Conservation (phyloP, 2,113 vertebrate species). For the Sceloporus tristichus region DNA sequence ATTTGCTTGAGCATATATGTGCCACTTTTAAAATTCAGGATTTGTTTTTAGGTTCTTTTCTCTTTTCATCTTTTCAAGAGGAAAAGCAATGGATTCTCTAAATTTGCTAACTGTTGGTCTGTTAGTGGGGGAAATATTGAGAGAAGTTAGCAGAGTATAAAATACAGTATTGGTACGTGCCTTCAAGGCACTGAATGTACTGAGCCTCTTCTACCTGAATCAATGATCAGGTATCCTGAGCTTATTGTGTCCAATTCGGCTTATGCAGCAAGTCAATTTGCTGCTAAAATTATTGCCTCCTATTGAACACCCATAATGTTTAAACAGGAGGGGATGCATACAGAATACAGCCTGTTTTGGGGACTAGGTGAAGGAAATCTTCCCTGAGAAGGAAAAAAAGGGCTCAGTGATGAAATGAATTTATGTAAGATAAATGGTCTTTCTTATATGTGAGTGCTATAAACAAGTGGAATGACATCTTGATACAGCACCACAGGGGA, state of each 20-base stretch:
- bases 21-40: not conserved
- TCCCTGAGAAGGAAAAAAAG: not conserved
- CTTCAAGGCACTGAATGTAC: not conserved
- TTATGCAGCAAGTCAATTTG: not conserved
- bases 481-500: not conserved
- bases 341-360: no score
- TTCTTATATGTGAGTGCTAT: not conserved
- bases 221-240: not conserved
- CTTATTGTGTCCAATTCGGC: not conserved
- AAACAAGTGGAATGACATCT: not conserved
- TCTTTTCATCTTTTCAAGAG: not conserved
- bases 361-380: not conserved
- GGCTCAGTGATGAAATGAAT: not conserved
- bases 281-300: not conserved
- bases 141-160: not conserved
- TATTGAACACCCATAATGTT: not conserved
- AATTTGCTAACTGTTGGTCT: not conserved
- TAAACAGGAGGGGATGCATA: not conserved
- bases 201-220: not conserved
- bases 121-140: not conserved
- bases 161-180: not conserved
- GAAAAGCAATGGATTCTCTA: not conserved
- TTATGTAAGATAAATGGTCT: constrained; percentile 4
- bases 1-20: not conserved
- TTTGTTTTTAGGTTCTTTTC: not conserved